Base-by-base conservation (phyloP, 2,888 invertebrate genomes). In the Scaptomyza tumidula region DNA sequence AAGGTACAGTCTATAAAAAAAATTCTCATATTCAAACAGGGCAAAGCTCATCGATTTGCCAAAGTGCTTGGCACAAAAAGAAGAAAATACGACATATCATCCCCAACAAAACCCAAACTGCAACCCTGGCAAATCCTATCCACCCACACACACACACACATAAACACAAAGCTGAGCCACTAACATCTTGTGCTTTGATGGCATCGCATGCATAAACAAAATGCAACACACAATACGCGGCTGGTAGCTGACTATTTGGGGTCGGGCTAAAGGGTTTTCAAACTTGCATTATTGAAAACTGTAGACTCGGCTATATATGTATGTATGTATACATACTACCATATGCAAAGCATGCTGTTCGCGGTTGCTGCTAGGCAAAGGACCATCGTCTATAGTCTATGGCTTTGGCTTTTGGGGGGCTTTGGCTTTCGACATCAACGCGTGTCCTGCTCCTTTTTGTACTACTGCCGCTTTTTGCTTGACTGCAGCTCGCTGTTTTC, bases 261-360 rank as follows among this genome's bases (percentile, higher is more conserved):
- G 29, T n/a, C 24, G 45, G 37, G 50, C 50, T 49, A 10, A 14
- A 9, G 45, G 39, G 39, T 64, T 54, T 54, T 68, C 70, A 70
- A 78, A 71, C 64, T 80, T 86, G 81, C 83, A 83, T 86, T 83
- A 83, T 83, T 83, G 83, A 83, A 86, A 83, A 72, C 66, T 74
- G 55, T 76, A 62, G 68, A 52, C 35, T 65, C 57, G 67, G 52
- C 39, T 58, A 56, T 49, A 49, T 16, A 14, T 14, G 11, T n/a
- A 49, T 49, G 33, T 49, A 2, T 44, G 5, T 4, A 43, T 19
- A 13, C 19, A 19, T 43, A 27, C n/a, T 56, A 45, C 52, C 60
- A 61, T 71, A 75, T 71, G 76, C 61, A 73, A 72, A 73, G 43
- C 55, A 57, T 29, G 14, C 39, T 3, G 14, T 9, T 48, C 61